Conservation (phyloP, 2,113 vertebrate genomes). For the Callaeas wilsoni region DNA sequence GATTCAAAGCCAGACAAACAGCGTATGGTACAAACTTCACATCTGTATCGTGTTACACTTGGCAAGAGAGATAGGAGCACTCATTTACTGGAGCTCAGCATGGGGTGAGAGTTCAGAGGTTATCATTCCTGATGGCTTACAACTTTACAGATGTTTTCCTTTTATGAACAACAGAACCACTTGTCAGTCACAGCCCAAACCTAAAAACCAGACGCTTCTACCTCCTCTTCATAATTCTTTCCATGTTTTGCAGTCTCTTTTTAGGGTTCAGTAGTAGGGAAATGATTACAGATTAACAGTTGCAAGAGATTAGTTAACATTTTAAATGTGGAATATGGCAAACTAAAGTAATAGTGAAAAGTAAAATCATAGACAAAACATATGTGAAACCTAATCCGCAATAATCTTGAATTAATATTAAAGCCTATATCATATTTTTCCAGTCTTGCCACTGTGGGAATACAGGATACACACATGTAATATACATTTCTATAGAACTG, state of each 20-base stretch:
- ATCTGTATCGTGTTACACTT: slow-evolving; percentile 40
- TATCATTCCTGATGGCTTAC: slow-evolving; percentile 52
- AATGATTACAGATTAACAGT: background rate
- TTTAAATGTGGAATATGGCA: background rate
- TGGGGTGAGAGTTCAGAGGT: slow-evolving; percentile 51
- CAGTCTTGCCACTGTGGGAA: background rate
- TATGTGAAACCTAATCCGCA: slow-evolving; percentile 20
- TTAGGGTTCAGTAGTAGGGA: background rate
- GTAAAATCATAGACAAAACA: slow-evolving; percentile 14
- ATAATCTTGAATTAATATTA: slow-evolving; percentile 17
- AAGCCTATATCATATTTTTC: background rate
- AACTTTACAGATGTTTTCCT: slow-evolving; percentile 40
- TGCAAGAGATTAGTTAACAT: slow-evolving; percentile 7
- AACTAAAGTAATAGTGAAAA: background rate
- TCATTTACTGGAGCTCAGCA: slow-evolving; percentile 49
- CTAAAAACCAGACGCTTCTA: background rate
- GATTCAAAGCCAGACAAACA: slow-evolving; percentile 3
- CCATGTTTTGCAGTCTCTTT: background rate
- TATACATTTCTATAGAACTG: background rate
- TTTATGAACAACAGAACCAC: background rate
- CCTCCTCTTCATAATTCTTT: background rate
- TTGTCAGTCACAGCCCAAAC: slow-evolving; percentile 14
- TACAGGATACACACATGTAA: background rate
- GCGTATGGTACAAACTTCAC: background rate
- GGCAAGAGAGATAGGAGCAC: slow-evolving; percentile 37